Conservation (phyloP, 2,113 vertebrate genomes). For the Labeo rohita region DNA sequence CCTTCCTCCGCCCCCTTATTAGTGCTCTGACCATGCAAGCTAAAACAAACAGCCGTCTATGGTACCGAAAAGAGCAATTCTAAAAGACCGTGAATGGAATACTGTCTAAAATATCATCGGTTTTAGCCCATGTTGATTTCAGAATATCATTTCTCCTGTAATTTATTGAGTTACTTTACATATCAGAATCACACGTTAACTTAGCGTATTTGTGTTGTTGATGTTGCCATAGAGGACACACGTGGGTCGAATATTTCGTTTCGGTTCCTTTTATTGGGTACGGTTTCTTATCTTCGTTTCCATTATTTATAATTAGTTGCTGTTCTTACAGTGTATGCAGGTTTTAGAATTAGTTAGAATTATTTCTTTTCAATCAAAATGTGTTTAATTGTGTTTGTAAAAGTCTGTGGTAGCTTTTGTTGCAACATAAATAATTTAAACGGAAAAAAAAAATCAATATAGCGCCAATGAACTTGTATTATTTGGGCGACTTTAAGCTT, state of each 20-base stretch:
- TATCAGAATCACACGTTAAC: conserved; percentile 82
- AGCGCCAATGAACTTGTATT: conserved; percentile 93
- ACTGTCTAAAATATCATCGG: conserved; percentile 79
- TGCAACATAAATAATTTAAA: conserved; percentile 87
- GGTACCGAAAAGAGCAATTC: conserved; percentile 72
- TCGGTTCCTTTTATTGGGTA: conserved; percentile 81
- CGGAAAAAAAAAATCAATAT: conserved; percentile 84
- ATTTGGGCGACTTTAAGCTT: conserved; percentile 93
- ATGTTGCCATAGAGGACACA: conserved; percentile 83
- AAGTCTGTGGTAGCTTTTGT: conserved; percentile 89
- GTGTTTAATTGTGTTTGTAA: conserved; percentile 89
- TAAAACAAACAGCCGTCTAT: conserved; percentile 70
- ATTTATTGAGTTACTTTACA: conserved; percentile 81
- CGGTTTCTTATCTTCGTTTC: conserved; percentile 75
- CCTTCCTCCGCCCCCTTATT: conserved; percentile 74
- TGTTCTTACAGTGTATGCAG: conserved; percentile 86
- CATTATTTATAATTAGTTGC: conserved; percentile 84
- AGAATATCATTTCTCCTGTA: conserved; percentile 76
- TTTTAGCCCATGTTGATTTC: conserved; percentile 83
- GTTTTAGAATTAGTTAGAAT: conserved; percentile 89
- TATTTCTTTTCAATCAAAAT: conserved; percentile 86
- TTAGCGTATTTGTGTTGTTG: conserved; percentile 84
- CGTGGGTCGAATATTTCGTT: conserved; percentile 78
- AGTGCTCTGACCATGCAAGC: conserved; percentile 76
- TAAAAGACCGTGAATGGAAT: conserved; percentile 77